Evolutionary conservation across 2,797 vertebrate genomes (phyloP).

Genomic region (Galagoides demidoff): DNA sequence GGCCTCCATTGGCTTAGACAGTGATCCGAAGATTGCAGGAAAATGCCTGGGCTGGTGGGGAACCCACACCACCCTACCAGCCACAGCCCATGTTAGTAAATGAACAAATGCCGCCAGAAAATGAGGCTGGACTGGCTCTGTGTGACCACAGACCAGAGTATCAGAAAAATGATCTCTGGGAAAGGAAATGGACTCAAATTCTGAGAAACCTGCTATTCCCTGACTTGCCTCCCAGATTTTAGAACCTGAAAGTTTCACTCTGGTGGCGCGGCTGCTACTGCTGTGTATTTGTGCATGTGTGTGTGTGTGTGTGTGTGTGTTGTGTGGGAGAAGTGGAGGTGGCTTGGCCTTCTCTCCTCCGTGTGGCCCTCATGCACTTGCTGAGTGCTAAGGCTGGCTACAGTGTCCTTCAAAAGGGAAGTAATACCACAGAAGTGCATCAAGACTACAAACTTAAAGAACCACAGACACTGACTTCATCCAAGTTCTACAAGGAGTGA

Average conservation of each 20-base stretch:
- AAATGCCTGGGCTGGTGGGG: neutral
- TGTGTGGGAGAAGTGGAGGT: neutral
- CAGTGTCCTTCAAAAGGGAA: neutral
- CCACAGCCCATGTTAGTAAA: neutral
- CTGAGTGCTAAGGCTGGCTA: slow-evolving; percentile 44
- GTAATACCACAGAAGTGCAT: slow-evolving; percentile 47
- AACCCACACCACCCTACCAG: neutral
- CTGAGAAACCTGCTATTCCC: slow-evolving; percentile 26
- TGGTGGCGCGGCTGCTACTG: neutral
- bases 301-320: too few species aligned
- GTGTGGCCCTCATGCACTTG: neutral
- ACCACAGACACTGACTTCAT: slow-evolving; percentile 75
- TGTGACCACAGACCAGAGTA: neutral
- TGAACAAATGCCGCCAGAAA: neutral
- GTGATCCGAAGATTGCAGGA: neutral
- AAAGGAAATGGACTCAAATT: slow-evolving; percentile 4
- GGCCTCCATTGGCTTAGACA: neutral
- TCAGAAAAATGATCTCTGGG: neutral
- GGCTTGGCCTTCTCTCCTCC: slow-evolving; percentile 5
- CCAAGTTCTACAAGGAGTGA: slow-evolving; percentile 71
- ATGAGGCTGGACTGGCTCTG: neutral
- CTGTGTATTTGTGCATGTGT: too few species aligned
- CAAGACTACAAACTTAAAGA: slow-evolving; percentile 69
- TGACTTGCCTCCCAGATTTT: slow-evolving; percentile 38
- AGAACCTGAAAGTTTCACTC: slow-evolving; percentile 51